phyloP scores from a whole-genome alignment of 2,888 invertebrate genomes.

The Leptinotarsa haldemani region DNA sequence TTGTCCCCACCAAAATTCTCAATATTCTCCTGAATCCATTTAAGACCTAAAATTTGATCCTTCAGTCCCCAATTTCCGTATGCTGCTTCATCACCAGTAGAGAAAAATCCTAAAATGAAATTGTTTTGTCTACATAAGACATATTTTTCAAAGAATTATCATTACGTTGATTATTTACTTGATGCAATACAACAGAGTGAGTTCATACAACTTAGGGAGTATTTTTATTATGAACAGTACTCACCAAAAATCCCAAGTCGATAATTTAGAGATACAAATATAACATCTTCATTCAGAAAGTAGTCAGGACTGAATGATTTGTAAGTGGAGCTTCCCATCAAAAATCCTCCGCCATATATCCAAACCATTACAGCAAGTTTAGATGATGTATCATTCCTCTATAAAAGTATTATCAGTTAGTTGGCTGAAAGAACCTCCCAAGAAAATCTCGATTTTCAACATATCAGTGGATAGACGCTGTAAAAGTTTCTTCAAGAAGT shows the following conservation, averaged over 20 bases:
- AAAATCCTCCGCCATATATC: slow-evolving; percentile 49
- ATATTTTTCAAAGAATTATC: too few relatives aligned
- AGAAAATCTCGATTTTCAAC: background rate
- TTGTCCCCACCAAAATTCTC: slow-evolving; percentile 48
- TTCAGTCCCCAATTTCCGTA: slow-evolving; percentile 52
- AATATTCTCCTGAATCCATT: slow-evolving; percentile 51
- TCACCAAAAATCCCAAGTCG: slow-evolving; percentile 46
- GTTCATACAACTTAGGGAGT: too few relatives aligned
- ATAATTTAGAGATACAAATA: slow-evolving; percentile 48
- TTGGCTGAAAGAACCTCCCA: background rate
- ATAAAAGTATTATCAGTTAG: background rate
- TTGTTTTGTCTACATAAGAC: too few relatives aligned
- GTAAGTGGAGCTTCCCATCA: slow-evolving; percentile 41
- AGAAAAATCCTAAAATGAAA: background rate
- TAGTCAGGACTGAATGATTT: slow-evolving; percentile 44
- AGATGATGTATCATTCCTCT: background rate
- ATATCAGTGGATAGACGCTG: background rate
- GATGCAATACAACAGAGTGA: too few relatives aligned
- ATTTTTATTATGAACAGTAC: background rate
- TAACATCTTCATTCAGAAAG: slow-evolving; percentile 46
- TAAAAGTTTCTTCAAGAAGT: too few relatives aligned
- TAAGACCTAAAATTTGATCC: slow-evolving; percentile 50
- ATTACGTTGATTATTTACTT: too few relatives aligned
- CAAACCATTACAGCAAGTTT: slow-evolving; percentile 46
- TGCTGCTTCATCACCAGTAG: slow-evolving; percentile 44